Evolutionary conservation across 2,797 vertebrate genomes (phyloP), one percentile per base, ranked within the genome.

Genomic region (Bryconaethiops microstoma): DNA sequence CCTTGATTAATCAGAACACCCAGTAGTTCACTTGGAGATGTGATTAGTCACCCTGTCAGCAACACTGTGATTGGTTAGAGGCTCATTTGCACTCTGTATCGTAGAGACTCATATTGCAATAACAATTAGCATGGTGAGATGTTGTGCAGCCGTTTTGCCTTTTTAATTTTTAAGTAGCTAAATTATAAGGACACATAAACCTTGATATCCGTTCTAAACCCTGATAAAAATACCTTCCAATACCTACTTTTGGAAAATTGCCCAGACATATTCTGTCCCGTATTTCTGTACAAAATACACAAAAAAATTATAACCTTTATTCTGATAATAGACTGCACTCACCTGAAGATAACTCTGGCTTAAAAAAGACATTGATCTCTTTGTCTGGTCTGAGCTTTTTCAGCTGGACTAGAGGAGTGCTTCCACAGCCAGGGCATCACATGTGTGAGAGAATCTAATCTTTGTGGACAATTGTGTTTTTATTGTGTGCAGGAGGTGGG

Each of bases 371-470:
- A 76, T 75, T 74, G 60, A 65, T 52, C 59, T 35, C 42, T 78
- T 81, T 82, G 76, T 76, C 68, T 29, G 45, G 59, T 13, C 4
- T 65, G 14, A 78, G 48, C 57, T 67, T 79, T 79, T 79, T 76
- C 57, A 67, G 71, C 80, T 79, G 73, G 39, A 67, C 68, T 79
- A 67, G 76, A 75, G 64, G 55, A 79, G 65, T 68, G 60, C 78
- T 64, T 73, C 68, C 21, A 57, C 65, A 72, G 16, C 29, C 72
- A 48, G 60, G 25, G 72, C 63, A 73, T 73, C 80, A 76, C 83
- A 84, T 82, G 77, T 84, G 80, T 54, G 77, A 74, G 52, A 82
- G 80, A 82, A 84, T 82, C 62, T 84, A 84, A 82, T 83, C 69
- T 83, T 77, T 74, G 81, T 78, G 70, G 59, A 78, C 78, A 83